phyloP scores from a whole-genome alignment of 2,888 invertebrate species.

The Hetaerina titia region DNA sequence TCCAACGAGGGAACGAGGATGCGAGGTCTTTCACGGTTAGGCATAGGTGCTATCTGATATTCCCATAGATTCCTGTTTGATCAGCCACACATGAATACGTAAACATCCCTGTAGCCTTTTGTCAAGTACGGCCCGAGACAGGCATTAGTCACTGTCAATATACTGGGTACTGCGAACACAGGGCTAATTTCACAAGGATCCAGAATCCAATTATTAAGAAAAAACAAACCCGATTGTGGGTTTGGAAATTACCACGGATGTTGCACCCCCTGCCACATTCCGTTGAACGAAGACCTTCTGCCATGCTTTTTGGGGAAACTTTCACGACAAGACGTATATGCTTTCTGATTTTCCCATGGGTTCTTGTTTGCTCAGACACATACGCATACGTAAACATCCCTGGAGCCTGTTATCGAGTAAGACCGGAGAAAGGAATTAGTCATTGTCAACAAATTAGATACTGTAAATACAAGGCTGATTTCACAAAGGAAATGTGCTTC shows the following conservation, averaged over 20 bases:
- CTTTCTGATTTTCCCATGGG: background rate
- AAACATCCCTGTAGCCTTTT: background rate
- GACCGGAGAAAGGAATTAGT: background rate
- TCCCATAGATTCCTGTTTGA: background rate
- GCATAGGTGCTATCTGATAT: background rate
- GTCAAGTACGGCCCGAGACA: background rate
- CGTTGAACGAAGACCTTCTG: too few relatives aligned
- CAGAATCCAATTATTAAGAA: too few relatives aligned
- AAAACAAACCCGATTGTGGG: too few relatives aligned
- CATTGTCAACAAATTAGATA: background rate
- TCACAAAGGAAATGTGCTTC: background rate
- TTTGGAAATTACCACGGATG: too few relatives aligned
- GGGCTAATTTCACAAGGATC: background rate
- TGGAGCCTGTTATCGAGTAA: background rate
- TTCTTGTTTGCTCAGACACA: background rate
- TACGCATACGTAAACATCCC: background rate
- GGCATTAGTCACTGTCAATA: background rate
- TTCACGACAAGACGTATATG: background rate
- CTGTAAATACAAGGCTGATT: background rate
- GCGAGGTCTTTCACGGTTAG: too few relatives aligned
- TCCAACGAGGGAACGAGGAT: too few relatives aligned
- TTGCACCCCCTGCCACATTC: too few relatives aligned
- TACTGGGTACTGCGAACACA: background rate
- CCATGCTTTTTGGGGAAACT: too few relatives aligned
- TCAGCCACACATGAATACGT: background rate